Evolutionary conservation across 2,797 vertebrate species (phyloP).

Genomic region (Chelmon rostratus): DNA sequence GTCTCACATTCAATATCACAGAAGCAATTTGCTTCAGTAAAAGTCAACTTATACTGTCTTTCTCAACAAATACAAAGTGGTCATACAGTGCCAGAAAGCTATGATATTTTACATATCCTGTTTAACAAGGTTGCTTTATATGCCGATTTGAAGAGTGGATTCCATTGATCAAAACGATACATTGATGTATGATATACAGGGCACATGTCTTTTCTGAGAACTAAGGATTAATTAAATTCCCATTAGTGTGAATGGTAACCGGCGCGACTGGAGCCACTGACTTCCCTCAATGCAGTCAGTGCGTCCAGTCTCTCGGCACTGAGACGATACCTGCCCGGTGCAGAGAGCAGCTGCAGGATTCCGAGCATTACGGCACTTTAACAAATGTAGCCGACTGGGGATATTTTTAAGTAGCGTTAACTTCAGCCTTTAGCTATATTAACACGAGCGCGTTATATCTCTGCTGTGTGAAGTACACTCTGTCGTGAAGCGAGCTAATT

Average conservation of each 20-base stretch:
- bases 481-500: not conserved
- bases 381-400: rapidly evolving
- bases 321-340: too few relatives aligned
- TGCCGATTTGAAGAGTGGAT: constrained; percentile 47
- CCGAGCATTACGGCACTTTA: not conserved
- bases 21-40: not conserved
- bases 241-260: constrained; percentile 14
- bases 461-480: not conserved
- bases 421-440: not conserved
- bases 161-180: rapidly evolving
- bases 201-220: rapidly evolving
- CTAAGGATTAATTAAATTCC: not conserved
- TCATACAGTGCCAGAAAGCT: too few relatives aligned
- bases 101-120: too few relatives aligned
- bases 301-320: too few relatives aligned
- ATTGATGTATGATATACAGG: rapidly evolving
- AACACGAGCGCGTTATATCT: not conserved
- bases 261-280: not conserved
- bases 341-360: not conserved
- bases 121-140: not conserved
- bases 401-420: not conserved
- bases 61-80: not conserved
- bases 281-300: not conserved
- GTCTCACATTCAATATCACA: not conserved
- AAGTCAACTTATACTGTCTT: not conserved